Base-by-base conservation (phyloP, 2,113 vertebrate genomes). In the Paracanthobrama guichenoti region DNA sequence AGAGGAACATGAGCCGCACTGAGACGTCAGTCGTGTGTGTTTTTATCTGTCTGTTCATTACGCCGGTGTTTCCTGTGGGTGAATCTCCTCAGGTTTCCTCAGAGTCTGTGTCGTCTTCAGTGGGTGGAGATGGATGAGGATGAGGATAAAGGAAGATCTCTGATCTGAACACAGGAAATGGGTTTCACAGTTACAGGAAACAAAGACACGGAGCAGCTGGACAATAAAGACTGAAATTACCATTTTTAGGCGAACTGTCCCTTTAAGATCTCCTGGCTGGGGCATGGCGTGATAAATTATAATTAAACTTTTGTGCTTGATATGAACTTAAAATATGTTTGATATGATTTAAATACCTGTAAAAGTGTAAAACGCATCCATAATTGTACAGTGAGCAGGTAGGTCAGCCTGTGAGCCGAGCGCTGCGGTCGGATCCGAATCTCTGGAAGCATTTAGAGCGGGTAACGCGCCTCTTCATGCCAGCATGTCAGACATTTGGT, bases 91-190 rank as follows among this genome's bases (percentile, higher is more conserved):
- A 9, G 39, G 60, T 64, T 28, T 28, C 39, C 39, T 64, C 62
- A 46, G 13, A 35, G 13, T 59, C 60, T 62, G 13, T 31, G 20
- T 48, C 13, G 6, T 35, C 71, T 78, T 55, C 48, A 55, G 74
- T 67, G 48, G 74, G 73, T 42, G 28, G 74, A 77, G 82, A 84
- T 77, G 48, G 44, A 77, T 55, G 60, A 67, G 74, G 10, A 35
- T 55, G 44, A 64, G 13, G 62, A 44, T 46, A 10, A 46, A 46
- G 44, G 44, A 48, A 3, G 46, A 13, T 48, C 69, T 60, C 69
- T 83, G 39, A 74, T 67, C 3, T 42, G 69, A 42, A 18, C 22
- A 14, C 28, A 44, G 81, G 53, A 59, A 84, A 42, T 44, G 35
- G 8, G 4, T 62, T 55, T 42, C 55, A 48, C 53, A 74, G 57